Evolutionary conservation across 2,888 invertebrate genomes (phyloP), one percentile per base, ranked within the genome.

Genomic region (Smittia sp.): DNA sequence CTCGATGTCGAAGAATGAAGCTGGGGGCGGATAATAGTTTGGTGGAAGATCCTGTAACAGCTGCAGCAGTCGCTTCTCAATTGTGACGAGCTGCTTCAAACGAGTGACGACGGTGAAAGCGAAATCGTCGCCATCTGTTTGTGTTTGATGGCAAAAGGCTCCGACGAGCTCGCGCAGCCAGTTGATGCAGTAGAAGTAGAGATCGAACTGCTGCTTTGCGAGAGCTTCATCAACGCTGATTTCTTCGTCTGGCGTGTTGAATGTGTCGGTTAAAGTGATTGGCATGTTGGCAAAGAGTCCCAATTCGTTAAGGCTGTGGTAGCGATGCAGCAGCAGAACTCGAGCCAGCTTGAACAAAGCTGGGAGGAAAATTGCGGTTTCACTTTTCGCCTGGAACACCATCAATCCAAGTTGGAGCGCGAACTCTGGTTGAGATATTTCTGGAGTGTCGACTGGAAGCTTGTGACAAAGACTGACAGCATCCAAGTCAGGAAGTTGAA

Each of bases 81-180:
- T 62, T 0, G 0, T n/a, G 20, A 72, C 54, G 20, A 72, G 54
- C 39, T 72, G 72, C 39, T 62, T 72, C 6, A 72, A 15, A 0
- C 72, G 38, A 20, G 38, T 15, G 9, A 32, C 58, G 7, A 72
- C 62, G 6, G n/a, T 1, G 13, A 32, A 13, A 3, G 9, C 18
- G n/a, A 72, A 20, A 1, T 22, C 24, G 18, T 52, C 27, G 1
- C 58, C 38, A 62, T 52, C 27, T 1, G 58, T 54, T 15, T 24
- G 9, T 0, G 58, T 22, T n/a, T 9, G 41, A 20, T 69, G 52
- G 1, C 41, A 22, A 62, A 38, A 72, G 15, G 38, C 39, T 20
- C 62, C 58, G 32, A 72, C 58, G 15, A 58, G 13, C 32, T 72
- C 72, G 1, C 72, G 32, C 1, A 72, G 18, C 72, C 72, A 72